Base-by-base conservation (phyloP, 2,797 vertebrate genomes). In the Pachyuromys duprasi region DNA sequence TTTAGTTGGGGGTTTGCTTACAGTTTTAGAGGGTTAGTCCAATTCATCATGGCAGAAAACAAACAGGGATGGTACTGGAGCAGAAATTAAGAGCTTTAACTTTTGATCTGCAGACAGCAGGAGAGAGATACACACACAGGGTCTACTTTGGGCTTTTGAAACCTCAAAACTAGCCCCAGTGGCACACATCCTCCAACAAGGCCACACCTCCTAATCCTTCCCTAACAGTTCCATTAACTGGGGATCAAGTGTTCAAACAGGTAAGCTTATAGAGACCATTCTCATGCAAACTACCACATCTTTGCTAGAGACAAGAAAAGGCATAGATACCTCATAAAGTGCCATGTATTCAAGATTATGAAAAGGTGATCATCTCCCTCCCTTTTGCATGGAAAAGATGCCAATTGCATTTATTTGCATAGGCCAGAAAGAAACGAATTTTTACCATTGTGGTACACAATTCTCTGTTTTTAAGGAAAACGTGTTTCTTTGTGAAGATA, bases 251-350 rank as follows among this genome's bases (percentile, higher is more conserved):
- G 53, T 86, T 86, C 18, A 86, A 53, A 69, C 22, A 86, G 31
- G 67, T 15, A 12, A 69, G 6, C 3, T 14, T 28, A 69, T n/a
- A 8, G 13, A 12, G 20, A 5, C 45, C 63, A 86, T 36, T 67
- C 31, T 45, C 11, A 49, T 67, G 33, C 63, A 69, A 69, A 53
- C 82, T 33, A 78, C 17, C 75, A 53, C 31, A 36, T 62, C 31
- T 94, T 96, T 96, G 0, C 69, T 81, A 14, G 57, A 95, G 39
- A 78, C 22, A 63, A 91, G n/a, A 26, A 74, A 94, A 93, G 95
- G 5, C 55, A 84, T 53, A 78, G 13, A 82, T 1, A 91, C 5
- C 65, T 88, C 20, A 5, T 67, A 45, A 74, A 70, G 49, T 42
- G 15, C 4, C 9, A 67, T 4, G 22, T 63, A 6, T 31, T 84